Evolutionary conservation across 1,140 invertebrate genomes (phyloP).

Genomic region (Nebria ingens): DNA sequence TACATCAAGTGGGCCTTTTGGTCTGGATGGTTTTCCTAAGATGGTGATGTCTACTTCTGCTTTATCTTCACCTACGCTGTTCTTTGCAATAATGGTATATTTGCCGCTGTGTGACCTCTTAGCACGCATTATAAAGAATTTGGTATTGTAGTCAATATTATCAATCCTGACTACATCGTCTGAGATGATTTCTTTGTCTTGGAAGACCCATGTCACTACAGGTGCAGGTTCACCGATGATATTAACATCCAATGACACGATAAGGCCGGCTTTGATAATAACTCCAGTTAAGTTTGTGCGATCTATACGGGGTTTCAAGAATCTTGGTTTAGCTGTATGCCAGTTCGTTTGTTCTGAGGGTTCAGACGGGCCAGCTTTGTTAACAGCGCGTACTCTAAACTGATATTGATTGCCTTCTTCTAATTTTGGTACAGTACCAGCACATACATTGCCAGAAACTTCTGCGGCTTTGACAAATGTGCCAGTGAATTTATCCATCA

Average conservation of each 20-base stretch:
- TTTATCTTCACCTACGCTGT: conserved; percentile 87
- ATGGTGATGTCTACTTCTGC: conserved; percentile 85
- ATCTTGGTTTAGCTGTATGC: conserved; percentile 89
- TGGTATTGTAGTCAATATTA: conserved; percentile 82
- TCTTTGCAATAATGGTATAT: conserved; percentile 86
- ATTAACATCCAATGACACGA: conserved; percentile 82
- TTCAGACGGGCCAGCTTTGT: conserved; percentile 92
- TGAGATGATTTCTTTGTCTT: conserved; percentile 60
- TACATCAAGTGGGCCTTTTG: conserved; percentile 81
- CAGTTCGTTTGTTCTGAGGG: conserved; percentile 90
- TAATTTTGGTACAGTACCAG: conserved; percentile 75
- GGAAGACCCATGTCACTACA: conserved; percentile 79
- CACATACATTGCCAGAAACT: conserved; percentile 63
- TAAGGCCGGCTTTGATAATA: conserved; percentile 82
- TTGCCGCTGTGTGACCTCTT: conserved; percentile 78
- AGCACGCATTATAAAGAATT: conserved; percentile 74
- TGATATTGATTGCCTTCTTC: conserved; percentile 92
- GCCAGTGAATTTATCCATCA: conserved; percentile 61
- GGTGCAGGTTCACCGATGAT: conserved; percentile 91
- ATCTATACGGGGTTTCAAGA: conserved; percentile 85
- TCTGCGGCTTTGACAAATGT: conserved; percentile 62
- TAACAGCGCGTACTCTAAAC: conserved; percentile 88
- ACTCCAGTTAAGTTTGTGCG: conserved; percentile 77
- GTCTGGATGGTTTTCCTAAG: conserved; percentile 69
- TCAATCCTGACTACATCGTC: conserved; percentile 65